A percentile compares a stretch with the other conserved stretches of the same genome.
phyloP scores from a whole-genome alignment of 2,888 invertebrate genomes.

The Drosophila demipolita region DNA sequence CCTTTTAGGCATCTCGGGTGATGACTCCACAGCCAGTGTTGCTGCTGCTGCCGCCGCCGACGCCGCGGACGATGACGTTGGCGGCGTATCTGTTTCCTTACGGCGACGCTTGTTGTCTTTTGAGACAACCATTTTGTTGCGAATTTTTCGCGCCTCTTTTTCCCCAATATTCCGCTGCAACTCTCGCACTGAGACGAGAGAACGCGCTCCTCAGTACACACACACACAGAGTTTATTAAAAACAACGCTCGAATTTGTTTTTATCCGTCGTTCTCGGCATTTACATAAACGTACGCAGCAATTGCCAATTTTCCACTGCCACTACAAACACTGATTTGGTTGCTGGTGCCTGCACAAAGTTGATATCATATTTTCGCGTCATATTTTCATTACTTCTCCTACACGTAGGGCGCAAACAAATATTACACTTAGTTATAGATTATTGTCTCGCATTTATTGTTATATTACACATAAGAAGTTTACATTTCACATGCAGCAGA shows the following conservation, averaged over 20 bases:
- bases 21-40: constrained; percentile 81
- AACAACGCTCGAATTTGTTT: constrained; percentile 52
- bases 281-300: constrained; percentile 68
- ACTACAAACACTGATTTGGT: constrained; percentile 79
- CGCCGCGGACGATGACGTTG: constrained; percentile 75
- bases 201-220: constrained; percentile 37
- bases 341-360: constrained; percentile 73
- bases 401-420: constrained; percentile 25
- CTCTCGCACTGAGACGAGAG: constrained; percentile 27
- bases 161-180: constrained; percentile 50
- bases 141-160: constrained; percentile 77
- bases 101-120: constrained; percentile 85
- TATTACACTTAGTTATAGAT: constrained; percentile 43
- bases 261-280: constrained; percentile 44
- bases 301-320: constrained; percentile 73
- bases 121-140: constrained; percentile 85
- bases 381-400: constrained; percentile 67
- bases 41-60: constrained; percentile 45
- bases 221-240: constrained; percentile 26
- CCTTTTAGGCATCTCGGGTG: constrained; percentile 85
- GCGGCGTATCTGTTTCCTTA: constrained; percentile 81
- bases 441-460: constrained; percentile 63
- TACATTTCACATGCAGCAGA: constrained; percentile 55
- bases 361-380: constrained; percentile 77
- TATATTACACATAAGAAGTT: constrained; percentile 41